These are phyloP conservation scores for Byasa hedistus DNA, from an alignment of 2,888 invertebrate species.

Conservation along the genomic window DNA sequence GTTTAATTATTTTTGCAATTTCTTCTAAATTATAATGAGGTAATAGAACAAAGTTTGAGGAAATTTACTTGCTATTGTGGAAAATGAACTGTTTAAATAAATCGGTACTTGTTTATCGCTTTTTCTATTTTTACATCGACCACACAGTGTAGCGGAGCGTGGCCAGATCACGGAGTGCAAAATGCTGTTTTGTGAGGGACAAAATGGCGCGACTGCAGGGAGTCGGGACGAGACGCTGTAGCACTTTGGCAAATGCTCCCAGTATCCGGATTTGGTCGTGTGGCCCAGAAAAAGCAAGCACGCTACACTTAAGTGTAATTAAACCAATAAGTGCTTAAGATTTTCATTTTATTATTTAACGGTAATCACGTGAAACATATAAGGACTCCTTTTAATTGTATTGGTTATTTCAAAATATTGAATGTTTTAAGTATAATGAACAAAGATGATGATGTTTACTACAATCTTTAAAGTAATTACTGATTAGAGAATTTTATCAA, in stretches of 20 bases:
- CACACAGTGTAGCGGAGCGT: constrained; percentile 31
- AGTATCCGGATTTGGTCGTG: constrained; percentile 67
- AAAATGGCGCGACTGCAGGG: constrained; percentile 59
- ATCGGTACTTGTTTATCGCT: constrained; percentile 36
- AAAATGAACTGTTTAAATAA: constrained; percentile 7
- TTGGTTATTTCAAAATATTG: too few relatives aligned
- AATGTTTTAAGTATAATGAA: too few relatives aligned
- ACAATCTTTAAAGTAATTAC: too few relatives aligned
- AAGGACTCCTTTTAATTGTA: constrained; percentile 14
- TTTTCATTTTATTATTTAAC: background rate
- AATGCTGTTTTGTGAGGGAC: constrained; percentile 64
- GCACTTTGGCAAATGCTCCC: constrained; percentile 71
- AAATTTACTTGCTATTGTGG: background rate
- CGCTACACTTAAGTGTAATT: constrained; percentile 42
- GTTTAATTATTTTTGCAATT: background rate
- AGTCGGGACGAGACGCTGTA: constrained; percentile 45
- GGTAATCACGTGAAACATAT: constrained; percentile 20
- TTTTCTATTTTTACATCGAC: constrained; percentile 37
- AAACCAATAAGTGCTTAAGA: constrained; percentile 33
- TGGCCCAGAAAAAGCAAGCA: constrained; percentile 52
- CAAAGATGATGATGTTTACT: too few relatives aligned
- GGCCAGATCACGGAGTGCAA: constrained; percentile 63
- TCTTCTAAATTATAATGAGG: background rate
- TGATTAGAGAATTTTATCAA: too few relatives aligned
- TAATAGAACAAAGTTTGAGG: background rate